Evolutionary conservation across 2,113 vertebrate species (phyloP).

Genomic region (Paedocypris sp.): DNA sequence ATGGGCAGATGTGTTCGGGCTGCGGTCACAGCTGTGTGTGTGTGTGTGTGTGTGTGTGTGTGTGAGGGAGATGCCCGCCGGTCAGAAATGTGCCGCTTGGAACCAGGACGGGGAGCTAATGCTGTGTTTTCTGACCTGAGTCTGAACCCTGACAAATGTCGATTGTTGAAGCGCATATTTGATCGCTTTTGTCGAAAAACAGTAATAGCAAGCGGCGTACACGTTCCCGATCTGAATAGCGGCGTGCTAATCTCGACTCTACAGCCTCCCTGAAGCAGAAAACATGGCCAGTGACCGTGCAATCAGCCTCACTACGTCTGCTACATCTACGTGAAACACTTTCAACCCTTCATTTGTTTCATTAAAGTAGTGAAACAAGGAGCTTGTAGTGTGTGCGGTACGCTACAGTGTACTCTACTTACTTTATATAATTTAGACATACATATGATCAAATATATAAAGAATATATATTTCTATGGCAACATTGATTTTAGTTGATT

Average conservation of each 20-base stretch:
- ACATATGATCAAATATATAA: too few species aligned
- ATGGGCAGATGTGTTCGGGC: too few species aligned
- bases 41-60: slow-evolving; percentile 22
- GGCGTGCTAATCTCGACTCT: neutral
- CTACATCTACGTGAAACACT: too few species aligned
- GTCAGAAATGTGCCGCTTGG: slow-evolving; percentile 21
- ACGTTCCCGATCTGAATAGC: too few species aligned
- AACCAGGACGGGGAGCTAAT: neutral
- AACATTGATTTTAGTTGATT: too few species aligned
- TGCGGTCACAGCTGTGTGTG: slow-evolving; percentile 16
- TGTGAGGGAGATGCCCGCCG: slow-evolving; percentile 18
- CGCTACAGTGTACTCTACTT: too few species aligned
- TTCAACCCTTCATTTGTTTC: too few species aligned
- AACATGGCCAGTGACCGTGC: slow-evolving; percentile 1
- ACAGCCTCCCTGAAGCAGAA: neutral
- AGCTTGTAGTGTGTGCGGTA: too few species aligned
- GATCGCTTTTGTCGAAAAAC: neutral
- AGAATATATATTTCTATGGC: too few species aligned
- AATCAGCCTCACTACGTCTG: too few species aligned
- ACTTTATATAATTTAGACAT: too few species aligned
- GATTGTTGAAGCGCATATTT: neutral
- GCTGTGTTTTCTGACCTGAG: neutral
- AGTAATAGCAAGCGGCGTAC: neutral
- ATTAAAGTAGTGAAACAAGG: too few species aligned
- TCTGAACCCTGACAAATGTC: slow-evolving; percentile 19